A percentile compares a stretch with the other conserved stretches of the same genome.
Evolutionary conservation across 2,797 vertebrate species (phyloP).

Genomic region (Acipenser ruthenus): DNA sequence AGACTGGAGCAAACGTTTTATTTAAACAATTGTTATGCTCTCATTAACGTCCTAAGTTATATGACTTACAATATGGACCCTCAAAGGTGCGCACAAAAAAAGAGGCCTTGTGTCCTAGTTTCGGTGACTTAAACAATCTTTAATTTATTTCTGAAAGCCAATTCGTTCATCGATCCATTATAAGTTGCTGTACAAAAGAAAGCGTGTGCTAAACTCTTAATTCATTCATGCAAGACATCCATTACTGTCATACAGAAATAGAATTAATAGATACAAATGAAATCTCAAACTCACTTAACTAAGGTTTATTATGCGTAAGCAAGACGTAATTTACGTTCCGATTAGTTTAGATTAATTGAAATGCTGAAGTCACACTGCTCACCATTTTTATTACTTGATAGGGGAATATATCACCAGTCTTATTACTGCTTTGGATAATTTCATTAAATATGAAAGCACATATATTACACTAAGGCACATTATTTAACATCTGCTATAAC

Average conservation of each 20-base stretch:
- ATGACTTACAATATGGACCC: slow-evolving; percentile 20
- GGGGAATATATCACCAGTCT: slow-evolving; percentile 37
- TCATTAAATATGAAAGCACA: slow-evolving; percentile 42
- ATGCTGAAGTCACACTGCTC: slow-evolving; percentile 29
- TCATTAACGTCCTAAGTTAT: slow-evolving; percentile 35
- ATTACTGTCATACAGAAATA: slow-evolving; percentile 49
- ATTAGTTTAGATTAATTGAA: slow-evolving; percentile 56
- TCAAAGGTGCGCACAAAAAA: background rate
- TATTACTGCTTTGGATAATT: slow-evolving; percentile 49
- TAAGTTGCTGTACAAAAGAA: slow-evolving; percentile 31
- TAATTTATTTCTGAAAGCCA: slow-evolving; percentile 53
- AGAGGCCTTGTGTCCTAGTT: background rate
- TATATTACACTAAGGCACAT: slow-evolving; percentile 35
- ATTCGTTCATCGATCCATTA: slow-evolving; percentile 52
- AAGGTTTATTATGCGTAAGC: slow-evolving; percentile 59
- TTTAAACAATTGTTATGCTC: slow-evolving; percentile 27
- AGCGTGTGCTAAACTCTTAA: slow-evolving; percentile 36
- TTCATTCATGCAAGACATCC: slow-evolving; percentile 63
- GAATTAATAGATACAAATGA: slow-evolving; percentile 67
- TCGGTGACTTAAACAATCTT: slow-evolving; percentile 36
- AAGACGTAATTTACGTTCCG: slow-evolving; percentile 61
- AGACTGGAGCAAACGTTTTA: slow-evolving; percentile 17
- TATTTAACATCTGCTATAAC: slow-evolving; percentile 26
- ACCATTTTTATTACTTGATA: slow-evolving; percentile 24
- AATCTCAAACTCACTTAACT: slow-evolving; percentile 59